Evolutionary conservation across 2,113 vertebrate species (phyloP), one percentile per base, ranked within the genome.

Genomic region (Sapajus apella): DNA sequence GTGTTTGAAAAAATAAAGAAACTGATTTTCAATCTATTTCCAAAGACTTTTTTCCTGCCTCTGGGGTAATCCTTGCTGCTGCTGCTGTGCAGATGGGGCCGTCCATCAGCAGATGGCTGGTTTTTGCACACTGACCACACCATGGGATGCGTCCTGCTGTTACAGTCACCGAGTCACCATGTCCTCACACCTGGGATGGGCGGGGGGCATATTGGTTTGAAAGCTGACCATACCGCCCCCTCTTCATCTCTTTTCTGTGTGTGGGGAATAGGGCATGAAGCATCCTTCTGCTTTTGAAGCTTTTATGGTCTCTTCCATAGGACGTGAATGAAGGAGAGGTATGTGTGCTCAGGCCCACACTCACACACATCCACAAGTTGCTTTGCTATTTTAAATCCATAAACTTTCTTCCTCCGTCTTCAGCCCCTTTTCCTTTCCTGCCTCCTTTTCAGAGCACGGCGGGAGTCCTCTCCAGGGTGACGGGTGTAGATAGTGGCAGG

Each of bases 401-500:
- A 12, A 6, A 66, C 47, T 55, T 87, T 50, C 80, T 93, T 68
- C 37, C 75, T 85, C 93, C 5, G 7, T 88, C 75, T 56, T 73
- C 25, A 37, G 81, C 58, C 17, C 47, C 64, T 89, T 79, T 86
- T 94, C 73, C 93, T 66, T 40, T 10, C 1, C 37, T 47, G 89
- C 37, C 47, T 12, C 94, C 72, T 13, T 50, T 27, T 79, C 43
- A 25, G 95, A 80, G 72, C 84, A 25, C 3, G 1, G 43, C 20
- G 30, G 90, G 95, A 16, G 64, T 77, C 90, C 90, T 92, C 92
- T 97, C 90, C 87, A 50, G 92, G 87, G 87, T 64, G 52, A 90
- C 8, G 1, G 95, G 96, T 61, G 76, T 64, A 85, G 97, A 93
- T 79, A 91, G 97, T 0, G 89, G 96, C 95, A 64, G 91, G 94